Base-by-base conservation (phyloP, 1,140 invertebrate species). In the Euura lappo region DNA sequence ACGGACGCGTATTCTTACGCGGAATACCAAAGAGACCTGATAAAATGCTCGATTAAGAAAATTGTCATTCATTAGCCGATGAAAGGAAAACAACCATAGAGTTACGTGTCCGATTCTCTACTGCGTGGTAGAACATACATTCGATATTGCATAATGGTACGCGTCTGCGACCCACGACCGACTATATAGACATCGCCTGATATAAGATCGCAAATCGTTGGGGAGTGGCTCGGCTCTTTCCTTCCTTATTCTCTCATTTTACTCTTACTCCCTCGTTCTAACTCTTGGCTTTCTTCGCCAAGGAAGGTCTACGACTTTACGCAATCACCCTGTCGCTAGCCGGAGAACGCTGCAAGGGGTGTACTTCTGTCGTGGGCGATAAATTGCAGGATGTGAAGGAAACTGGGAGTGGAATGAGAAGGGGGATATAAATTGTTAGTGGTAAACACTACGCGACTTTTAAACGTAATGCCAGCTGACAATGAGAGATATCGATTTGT, bases 351-450 rank as follows among this genome's bases (percentile, higher is more conserved):
- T 28, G 28, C 28, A 28, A 28, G 51, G 51, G 51, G 51, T 60
- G 51, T 60, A 60, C 51, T 3, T 60, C 13, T 11, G 51, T 60
- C 51, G 51, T 60, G 6, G 51, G 13, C 51, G 51, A 60, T 60
- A 60, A 60, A 60, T 60, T 60, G 51, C 51, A 60, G 51, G 51
- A 60, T 60, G 51, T 60, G 8, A n/a, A 60, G 51, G 51, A 60
- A 60, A 60, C 51, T 60, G 51, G 51, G 13, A 8, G 51, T 28
- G 51, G 8, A 11, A 60, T 8, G 51, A 3, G 51, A n/a, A 5
- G 13, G 6, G 51, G 51, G 51, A n/a, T 11, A 60, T 60, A 60
- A 60, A 60, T 60, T 60, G 51, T 60, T 60, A 6, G 51, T 60
- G 51, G 51, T 60, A 60, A 60, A 60, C 51, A 60, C 51, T n/a